Conservation (phyloP, 2,113 vertebrate species). For the Nipponia nippon region DNA sequence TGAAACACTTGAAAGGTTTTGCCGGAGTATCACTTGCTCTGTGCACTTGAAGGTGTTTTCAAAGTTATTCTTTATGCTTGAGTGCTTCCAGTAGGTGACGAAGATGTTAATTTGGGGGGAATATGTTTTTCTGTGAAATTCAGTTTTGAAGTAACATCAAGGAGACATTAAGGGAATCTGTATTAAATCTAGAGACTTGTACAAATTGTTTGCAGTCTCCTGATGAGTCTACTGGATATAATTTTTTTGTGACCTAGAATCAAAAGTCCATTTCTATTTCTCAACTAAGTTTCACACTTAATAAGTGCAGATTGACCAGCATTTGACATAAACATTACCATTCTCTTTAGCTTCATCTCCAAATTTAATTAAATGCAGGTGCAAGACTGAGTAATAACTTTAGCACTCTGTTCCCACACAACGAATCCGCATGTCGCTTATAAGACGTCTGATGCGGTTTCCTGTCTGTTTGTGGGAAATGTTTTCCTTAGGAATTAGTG, state of each 20-base stretch:
- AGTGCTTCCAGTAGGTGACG: background rate
- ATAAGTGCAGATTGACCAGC: background rate
- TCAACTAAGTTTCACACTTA: background rate
- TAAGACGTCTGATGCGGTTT: background rate
- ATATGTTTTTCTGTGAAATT: background rate
- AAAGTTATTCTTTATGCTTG: background rate
- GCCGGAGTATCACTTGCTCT: background rate
- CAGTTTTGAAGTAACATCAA: background rate
- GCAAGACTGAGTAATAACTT: background rate
- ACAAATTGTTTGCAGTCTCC: background rate
- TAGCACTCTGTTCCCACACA: background rate
- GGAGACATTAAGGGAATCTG: background rate
- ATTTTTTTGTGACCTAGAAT: background rate
- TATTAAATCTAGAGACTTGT: background rate
- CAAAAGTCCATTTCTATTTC: background rate
- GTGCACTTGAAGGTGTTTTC: background rate
- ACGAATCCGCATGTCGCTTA: background rate
- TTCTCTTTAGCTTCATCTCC: background rate
- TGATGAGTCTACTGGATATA: background rate
- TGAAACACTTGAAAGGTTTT: slow-evolving; percentile 14
- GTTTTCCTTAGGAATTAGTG: slow-evolving; percentile 4
- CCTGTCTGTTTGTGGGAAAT: background rate
- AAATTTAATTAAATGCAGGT: background rate
- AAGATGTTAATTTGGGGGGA: background rate
- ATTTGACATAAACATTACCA: background rate